Evolutionary conservation across 2,888 invertebrate genomes (phyloP), one percentile per base, ranked within the genome.

Genomic region (Heliconius ismenius): DNA sequence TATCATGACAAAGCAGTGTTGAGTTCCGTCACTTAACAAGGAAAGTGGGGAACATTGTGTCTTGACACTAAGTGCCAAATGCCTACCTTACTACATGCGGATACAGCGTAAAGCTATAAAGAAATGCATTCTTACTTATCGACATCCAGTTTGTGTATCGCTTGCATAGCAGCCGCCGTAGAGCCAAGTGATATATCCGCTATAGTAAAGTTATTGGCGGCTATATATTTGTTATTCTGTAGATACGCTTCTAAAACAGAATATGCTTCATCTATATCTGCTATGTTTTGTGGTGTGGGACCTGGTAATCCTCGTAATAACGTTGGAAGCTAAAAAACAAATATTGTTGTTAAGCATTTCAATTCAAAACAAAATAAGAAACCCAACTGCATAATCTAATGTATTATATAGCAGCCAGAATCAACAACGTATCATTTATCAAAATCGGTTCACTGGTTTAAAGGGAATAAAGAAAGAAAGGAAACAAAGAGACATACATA

Each of bases 171-270:
- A 0, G 80, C 78, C 0, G 86, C 79, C 0, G 88, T 86, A 11
- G 86, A 78, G 0, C 85, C 88, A 0, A 86, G 70, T 7, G 84
- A 81, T 28, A 89, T 73, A 77, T 89, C 89, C 1, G 88, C 89
- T 1, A 89, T 73, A 4, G 89, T 89, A 9, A 88, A 80, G n/a
- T 82, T 83, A 73, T 86, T 81, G 0, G 81, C 78, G 0, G 85
- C 87, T 21, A 87, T 76, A 80, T 84, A 88, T 58, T 72, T 68
- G 28, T 79, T 78, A 1, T 65, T 58, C 0, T 70, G 36, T 24
- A 89, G 81, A 80, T 85, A 89, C 1, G 83, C 81, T 73, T 89
- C 88, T 32, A 87, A 77, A 13, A 86, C 80, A 18, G 73, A 24
- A 21, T 73, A 73, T 1, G 73, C 73, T 21, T 73, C 73, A 26